Evolutionary conservation across 2,113 vertebrate species (phyloP).

Genomic region (Isichthys henryi): DNA sequence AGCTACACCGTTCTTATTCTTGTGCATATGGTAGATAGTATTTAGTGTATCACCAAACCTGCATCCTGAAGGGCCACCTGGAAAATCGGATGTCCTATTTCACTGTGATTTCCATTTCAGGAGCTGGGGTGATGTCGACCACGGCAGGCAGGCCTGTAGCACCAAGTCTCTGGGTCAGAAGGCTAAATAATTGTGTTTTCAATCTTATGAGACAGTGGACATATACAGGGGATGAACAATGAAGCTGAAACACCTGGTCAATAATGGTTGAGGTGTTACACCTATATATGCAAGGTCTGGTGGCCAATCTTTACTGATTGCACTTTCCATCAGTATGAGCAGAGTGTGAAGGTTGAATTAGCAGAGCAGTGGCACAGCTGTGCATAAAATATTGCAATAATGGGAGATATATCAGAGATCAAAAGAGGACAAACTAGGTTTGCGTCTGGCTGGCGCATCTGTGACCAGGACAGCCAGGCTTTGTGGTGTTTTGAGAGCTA

Average conservation of each 20-base stretch:
- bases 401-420: too few relatives aligned
- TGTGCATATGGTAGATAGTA: conserved; percentile 36
- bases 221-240: not conserved
- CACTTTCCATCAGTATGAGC: not conserved
- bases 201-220: not conserved
- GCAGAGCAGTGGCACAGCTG: too few relatives aligned
- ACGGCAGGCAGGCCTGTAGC: not conserved
- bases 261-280: not conserved
- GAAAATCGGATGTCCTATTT: conserved; percentile 45
- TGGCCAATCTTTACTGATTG: not conserved
- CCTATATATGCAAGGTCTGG: not conserved
- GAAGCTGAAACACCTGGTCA: not conserved
- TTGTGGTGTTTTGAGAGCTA: not conserved
- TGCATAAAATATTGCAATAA: too few relatives aligned
- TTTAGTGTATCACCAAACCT: conserved; percentile 33
- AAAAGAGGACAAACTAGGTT: too few relatives aligned
- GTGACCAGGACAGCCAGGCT: not conserved
- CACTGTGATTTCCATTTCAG: not conserved
- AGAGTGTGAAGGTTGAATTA: too few relatives aligned
- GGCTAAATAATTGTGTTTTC: not conserved
- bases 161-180: not conserved
- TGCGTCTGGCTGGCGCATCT: too few relatives aligned
- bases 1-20: conserved; percentile 30
- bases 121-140: not conserved
- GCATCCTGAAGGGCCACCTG: conserved; percentile 33